phyloP scores from a whole-genome alignment of 2,797 vertebrate genomes.

The Microctenopoma stevenorrisi region DNA sequence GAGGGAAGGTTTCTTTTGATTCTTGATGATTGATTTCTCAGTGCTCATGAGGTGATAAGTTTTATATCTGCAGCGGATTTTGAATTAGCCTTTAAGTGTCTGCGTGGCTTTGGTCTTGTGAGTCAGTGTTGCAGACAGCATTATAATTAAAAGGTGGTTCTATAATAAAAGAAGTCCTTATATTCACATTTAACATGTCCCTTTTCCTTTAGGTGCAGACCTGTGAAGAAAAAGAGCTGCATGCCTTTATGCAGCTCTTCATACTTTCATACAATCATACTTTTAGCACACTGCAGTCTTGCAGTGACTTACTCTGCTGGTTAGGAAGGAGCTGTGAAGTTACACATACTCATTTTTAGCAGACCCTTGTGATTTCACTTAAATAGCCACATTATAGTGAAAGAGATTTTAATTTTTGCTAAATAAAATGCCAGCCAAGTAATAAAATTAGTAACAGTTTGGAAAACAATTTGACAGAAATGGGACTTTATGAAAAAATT shows the following conservation, averaged over 20 bases:
- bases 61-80: constrained; percentile 28
- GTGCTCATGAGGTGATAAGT: constrained; percentile 6
- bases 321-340: background rate
- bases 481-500: too few species aligned
- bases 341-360: background rate
- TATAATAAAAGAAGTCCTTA: constrained; percentile 27
- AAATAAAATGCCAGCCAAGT: background rate
- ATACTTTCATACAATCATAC: background rate
- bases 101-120: constrained; percentile 47
- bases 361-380: background rate
- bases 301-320: background rate
- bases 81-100: constrained; percentile 30
- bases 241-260: background rate
- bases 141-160: constrained; percentile 45
- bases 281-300: background rate
- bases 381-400: too few species aligned
- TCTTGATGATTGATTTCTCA: background rate
- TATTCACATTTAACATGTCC: constrained; percentile 13
- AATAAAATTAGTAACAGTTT: too few species aligned
- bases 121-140: constrained; percentile 28
- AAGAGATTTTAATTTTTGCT: background rate
- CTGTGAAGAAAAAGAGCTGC: background rate
- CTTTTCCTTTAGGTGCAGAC: background rate
- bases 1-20: constrained; percentile 7
- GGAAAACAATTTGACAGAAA: too few species aligned